Percentiles rank a stretch among this genome's conserved stretches.
These are phyloP conservation scores for Ceyx melanurus DNA, from an alignment of 2,113 vertebrate genomes.

Conservation along the genomic window DNA sequence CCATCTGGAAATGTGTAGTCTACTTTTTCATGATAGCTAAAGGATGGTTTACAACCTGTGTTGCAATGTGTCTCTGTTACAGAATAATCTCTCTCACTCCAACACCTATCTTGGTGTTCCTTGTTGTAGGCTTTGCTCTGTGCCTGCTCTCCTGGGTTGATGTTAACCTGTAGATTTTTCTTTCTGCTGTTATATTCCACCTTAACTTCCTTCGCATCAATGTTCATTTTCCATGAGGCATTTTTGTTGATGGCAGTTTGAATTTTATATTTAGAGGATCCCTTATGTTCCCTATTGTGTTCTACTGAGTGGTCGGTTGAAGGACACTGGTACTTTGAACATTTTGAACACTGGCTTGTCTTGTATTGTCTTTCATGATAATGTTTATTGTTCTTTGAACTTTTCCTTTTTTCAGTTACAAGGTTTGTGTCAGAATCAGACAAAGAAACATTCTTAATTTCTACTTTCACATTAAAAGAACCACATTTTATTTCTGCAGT, in stretches of 20 bases:
- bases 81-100: conserved; percentile 51
- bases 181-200: conserved; percentile 51
- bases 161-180: conserved; percentile 60
- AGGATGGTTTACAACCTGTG: conserved; percentile 26
- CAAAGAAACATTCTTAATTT: conserved; percentile 72
- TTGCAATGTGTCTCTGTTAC: conserved; percentile 24
- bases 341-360: conserved; percentile 34
- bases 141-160: conserved; percentile 42
- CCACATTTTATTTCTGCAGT: conserved; percentile 73
- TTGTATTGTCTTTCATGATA: not conserved
- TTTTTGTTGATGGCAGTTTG: not conserved
- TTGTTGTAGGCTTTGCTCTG: not conserved
- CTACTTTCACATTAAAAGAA: conserved; percentile 72
- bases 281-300: not conserved
- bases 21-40: conserved; percentile 33
- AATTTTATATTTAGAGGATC: not conserved
- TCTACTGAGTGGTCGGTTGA: not conserved
- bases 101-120: not conserved
- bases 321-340: not conserved
- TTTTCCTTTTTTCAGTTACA: conserved; percentile 54
- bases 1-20: conserved; percentile 25
- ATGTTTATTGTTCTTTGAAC: conserved; percentile 1
- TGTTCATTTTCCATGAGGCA: conserved; percentile 64
- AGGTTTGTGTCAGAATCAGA: conserved; percentile 51
- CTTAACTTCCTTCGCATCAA: conserved; percentile 57